phyloP scores from a whole-genome alignment of 2,888 invertebrate species.

The Apodemia duryi region DNA sequence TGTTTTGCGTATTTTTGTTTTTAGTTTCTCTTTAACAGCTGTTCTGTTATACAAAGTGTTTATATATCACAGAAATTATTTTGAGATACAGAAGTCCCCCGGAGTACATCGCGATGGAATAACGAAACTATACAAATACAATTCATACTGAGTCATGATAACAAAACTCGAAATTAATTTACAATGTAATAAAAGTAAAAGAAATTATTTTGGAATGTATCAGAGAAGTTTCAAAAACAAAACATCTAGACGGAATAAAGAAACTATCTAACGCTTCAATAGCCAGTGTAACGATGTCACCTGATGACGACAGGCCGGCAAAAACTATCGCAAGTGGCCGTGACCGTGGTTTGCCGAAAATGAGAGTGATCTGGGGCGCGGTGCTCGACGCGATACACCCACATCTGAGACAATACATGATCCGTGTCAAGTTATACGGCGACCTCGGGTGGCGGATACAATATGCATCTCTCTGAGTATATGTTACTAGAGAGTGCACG shows the following conservation, averaged over 20 bases:
- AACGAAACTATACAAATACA: too few species aligned
- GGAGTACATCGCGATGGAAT: too few species aligned
- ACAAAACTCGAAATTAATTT: too few species aligned
- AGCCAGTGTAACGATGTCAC: conserved; percentile 24
- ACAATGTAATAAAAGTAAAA: too few species aligned
- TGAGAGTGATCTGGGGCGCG: conserved; percentile 58
- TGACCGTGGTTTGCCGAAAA: conserved; percentile 63
- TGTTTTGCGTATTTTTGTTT: too few species aligned
- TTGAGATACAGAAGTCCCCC: too few species aligned
- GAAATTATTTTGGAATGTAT: neutral
- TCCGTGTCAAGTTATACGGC: conserved; percentile 18
- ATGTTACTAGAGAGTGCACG: too few species aligned
- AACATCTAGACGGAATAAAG: conserved; percentile 1
- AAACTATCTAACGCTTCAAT: conserved; percentile 18
- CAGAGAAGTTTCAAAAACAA: neutral
- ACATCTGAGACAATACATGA: conserved; percentile 20
- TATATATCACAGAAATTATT: too few species aligned
- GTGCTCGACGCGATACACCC: conserved; percentile 23
- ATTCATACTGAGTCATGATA: too few species aligned
- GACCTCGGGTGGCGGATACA: conserved; percentile 26
- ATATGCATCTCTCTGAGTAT: neutral
- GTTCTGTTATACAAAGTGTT: too few species aligned
- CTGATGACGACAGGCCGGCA: conserved; percentile 12
- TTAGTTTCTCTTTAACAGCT: too few species aligned
- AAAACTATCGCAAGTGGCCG: conserved; percentile 49